A percentile compares a stretch with the other conserved stretches of the same genome.
These are phyloP conservation scores for Python bivittatus DNA, from an alignment of 2,113 vertebrate genomes.

Conservation along the genomic window DNA sequence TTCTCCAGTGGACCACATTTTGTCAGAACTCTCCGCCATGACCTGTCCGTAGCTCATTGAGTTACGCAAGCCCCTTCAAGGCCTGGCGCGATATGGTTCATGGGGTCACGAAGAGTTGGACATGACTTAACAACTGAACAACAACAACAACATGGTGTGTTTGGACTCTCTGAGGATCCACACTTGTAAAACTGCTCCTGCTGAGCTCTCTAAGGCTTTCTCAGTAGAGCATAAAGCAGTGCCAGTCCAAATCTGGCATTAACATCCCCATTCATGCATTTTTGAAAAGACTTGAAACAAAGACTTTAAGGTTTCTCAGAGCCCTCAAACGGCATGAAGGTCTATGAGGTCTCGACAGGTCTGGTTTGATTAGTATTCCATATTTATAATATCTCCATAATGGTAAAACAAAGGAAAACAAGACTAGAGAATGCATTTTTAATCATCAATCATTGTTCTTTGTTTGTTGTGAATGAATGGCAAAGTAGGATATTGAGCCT, in stretches of 20 bases:
- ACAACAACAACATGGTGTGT: too few species aligned
- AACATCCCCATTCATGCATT: background rate
- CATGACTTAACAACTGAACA: too few species aligned
- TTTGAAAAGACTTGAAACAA: conserved; percentile 43
- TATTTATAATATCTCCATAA: conserved; percentile 86
- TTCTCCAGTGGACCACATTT: too few species aligned
- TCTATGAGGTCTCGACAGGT: conserved; percentile 75
- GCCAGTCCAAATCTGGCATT: background rate
- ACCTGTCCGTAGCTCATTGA: too few species aligned
- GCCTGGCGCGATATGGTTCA: too few species aligned
- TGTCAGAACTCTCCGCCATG: too few species aligned
- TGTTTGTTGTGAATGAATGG: conserved; percentile 85
- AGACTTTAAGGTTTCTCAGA: conserved; percentile 54
- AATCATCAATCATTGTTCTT: conserved; percentile 88
- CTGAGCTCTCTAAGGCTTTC: background rate
- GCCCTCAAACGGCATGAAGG: conserved; percentile 68
- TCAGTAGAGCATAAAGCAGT: background rate
- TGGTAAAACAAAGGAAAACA: conserved; percentile 87
- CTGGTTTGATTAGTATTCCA: conserved; percentile 85
- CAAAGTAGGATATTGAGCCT: conserved; percentile 79
- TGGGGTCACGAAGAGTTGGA: too few species aligned
- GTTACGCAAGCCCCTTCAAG: too few species aligned
- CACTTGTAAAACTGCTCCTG: background rate
- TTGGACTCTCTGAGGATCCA: background rate
- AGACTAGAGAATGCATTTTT: conserved; percentile 85